phyloP scores from a whole-genome alignment of 92 coral and sea anemone species.

The Diadumene lineata region DNA sequence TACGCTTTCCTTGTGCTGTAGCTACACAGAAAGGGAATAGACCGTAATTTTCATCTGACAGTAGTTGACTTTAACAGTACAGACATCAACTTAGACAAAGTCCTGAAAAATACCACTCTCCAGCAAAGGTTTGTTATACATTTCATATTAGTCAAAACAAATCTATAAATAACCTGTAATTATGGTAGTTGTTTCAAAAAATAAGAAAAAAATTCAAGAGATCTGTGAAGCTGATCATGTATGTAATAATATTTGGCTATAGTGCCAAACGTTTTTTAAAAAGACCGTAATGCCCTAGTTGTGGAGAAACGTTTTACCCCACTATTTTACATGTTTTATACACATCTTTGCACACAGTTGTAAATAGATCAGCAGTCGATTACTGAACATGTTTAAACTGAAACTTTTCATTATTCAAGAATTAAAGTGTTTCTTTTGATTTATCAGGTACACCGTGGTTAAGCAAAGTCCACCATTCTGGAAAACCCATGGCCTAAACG shows the following conservation, averaged over 20 bases:
- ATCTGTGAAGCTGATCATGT: no score
- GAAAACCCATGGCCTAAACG: conserved; percentile 65
- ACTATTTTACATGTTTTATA: no score
- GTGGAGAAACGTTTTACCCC: no score
- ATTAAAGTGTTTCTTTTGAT: background rate
- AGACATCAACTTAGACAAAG: conserved; percentile 45
- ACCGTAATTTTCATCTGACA: conserved; percentile 52
- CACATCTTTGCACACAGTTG: no score
- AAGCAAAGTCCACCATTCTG: conserved; percentile 40
- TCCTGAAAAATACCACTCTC: conserved; percentile 45
- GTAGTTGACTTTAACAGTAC: conserved; percentile 69
- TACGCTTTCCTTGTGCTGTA: background rate
- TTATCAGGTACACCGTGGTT: conserved; percentile 38
- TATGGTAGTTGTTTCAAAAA: no score
- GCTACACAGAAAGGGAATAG: conserved; percentile 56
- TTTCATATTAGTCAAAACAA: background rate
- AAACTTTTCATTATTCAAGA: no score
- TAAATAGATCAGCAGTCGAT: no score
- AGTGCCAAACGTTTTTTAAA: no score
- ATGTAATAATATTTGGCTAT: no score
- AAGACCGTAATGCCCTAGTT: no score
- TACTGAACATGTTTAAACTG: no score
- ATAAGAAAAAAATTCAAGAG: no score
- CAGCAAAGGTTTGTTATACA: conserved; percentile 45
- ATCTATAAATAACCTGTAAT: background rate